Conservation (phyloP, 2,888 invertebrate genomes). For the Andrena marginata region DNA sequence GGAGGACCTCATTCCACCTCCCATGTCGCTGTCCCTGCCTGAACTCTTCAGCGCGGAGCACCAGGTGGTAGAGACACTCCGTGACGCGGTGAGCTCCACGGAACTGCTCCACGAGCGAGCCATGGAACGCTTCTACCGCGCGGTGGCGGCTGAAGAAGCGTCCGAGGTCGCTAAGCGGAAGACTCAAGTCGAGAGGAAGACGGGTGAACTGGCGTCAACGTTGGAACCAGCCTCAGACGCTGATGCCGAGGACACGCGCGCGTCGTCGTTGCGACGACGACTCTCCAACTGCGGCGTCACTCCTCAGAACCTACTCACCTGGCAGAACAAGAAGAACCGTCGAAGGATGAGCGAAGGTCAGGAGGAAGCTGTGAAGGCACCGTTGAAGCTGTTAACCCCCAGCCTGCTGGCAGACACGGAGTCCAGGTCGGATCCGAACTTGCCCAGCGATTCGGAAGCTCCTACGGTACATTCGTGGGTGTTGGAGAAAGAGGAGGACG, state of each 20-base stretch:
- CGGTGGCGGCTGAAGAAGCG: conserved; percentile 91
- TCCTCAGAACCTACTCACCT: conserved; percentile 64
- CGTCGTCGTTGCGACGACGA: conserved; percentile 82
- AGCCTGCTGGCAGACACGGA: conserved; percentile 60
- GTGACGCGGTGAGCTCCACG: conserved; percentile 92
- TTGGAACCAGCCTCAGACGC: conserved; percentile 26
- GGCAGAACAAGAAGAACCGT: conserved; percentile 76
- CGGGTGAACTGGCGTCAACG: conserved; percentile 75
- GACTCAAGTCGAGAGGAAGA: conserved; percentile 76
- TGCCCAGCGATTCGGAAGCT: conserved; percentile 67
- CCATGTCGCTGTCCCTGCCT: conserved; percentile 93
- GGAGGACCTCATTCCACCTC: conserved; percentile 91
- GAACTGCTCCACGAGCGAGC: conserved; percentile 93
- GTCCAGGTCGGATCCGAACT: conserved; percentile 80
- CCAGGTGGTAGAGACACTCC: conserved; percentile 86
- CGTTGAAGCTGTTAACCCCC: conserved; percentile 60
- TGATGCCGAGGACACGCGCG: conserved; percentile 19
- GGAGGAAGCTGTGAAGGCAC: conserved; percentile 60
- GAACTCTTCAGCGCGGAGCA: conserved; percentile 89
- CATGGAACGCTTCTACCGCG: conserved; percentile 93
- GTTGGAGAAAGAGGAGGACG: conserved; percentile 51
- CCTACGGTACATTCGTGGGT: conserved; percentile 56
- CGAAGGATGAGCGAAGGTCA: conserved; percentile 82
- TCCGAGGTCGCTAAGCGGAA: conserved; percentile 84
- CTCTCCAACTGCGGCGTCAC: conserved; percentile 85